These are phyloP conservation scores for human DNA, from an alignment of 2,113 vertebrate species.

Conservation along the genomic window DNA sequence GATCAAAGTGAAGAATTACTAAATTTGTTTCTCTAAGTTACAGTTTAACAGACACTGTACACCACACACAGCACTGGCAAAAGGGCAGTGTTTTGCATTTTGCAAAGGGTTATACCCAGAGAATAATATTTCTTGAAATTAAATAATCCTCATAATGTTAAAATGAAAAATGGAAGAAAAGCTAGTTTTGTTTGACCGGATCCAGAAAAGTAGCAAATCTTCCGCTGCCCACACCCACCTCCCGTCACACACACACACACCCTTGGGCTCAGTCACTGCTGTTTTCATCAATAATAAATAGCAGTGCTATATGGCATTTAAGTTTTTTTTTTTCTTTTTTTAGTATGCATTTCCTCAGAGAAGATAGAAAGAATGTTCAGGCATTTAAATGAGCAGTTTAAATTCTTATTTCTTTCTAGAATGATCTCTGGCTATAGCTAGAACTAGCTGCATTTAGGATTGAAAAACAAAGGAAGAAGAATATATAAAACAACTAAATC, in stretches of 20 bases:
- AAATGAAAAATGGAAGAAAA: background rate
- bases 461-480: background rate
- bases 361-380: background rate
- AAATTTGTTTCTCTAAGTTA: accelerated
- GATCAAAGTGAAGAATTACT: background rate
- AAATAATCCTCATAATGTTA: background rate
- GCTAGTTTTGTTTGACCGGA: background rate
- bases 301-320: background rate
- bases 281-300: background rate
- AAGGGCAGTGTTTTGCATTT: background rate
- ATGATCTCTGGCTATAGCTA: background rate
- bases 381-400: background rate
- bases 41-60: background rate
- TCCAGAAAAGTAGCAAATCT: background rate
- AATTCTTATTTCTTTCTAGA: background rate
- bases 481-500: background rate
- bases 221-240: accelerated
- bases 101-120: background rate
- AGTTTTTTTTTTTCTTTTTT: background rate
- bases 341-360: background rate
- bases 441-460: background rate
- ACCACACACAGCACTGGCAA: background rate
- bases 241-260: accelerated
- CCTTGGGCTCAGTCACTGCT: background rate
- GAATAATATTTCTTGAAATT: background rate